A percentile compares a stretch with the other conserved stretches of the same genome.
Evolutionary conservation across 2,888 invertebrate genomes (phyloP).

Genomic region (Xylota sylvarum): DNA sequence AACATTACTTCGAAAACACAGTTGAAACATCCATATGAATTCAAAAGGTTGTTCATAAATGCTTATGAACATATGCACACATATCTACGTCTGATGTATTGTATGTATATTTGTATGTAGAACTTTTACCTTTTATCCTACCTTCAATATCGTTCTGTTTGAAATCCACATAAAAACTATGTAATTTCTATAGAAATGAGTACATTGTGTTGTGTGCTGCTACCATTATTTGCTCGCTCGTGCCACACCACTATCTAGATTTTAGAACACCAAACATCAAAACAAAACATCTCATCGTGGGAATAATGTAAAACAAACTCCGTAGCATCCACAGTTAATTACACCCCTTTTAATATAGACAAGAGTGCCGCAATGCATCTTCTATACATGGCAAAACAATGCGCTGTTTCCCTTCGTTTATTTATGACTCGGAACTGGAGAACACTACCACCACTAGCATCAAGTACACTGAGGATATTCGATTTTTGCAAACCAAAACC

Average conservation of each 20-base stretch:
- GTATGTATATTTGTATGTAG: background rate
- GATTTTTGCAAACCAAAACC: constrained; percentile 46
- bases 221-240: background rate
- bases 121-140: background rate
- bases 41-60: background rate
- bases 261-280: constrained; percentile 7
- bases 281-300: constrained; percentile 47
- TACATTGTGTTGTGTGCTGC: background rate
- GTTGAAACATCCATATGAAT: too few species aligned
- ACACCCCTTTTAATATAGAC: constrained; percentile 65
- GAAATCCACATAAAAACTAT: background rate
- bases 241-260: constrained; percentile 11
- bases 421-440: constrained; percentile 57
- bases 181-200: background rate
- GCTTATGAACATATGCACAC: background rate
- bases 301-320: constrained; percentile 64
- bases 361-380: constrained; percentile 67
- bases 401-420: constrained; percentile 51
- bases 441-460: constrained; percentile 6
- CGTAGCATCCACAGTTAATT: constrained; percentile 59
- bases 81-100: background rate
- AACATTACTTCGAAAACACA: too few species aligned
- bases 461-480: constrained; percentile 24
- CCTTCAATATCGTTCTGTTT: background rate
- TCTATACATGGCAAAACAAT: constrained; percentile 65